These are phyloP conservation scores for Stegodyphus dumicola DNA, from an alignment of 1,140 invertebrate genomes.

Conservation along the genomic window DNA sequence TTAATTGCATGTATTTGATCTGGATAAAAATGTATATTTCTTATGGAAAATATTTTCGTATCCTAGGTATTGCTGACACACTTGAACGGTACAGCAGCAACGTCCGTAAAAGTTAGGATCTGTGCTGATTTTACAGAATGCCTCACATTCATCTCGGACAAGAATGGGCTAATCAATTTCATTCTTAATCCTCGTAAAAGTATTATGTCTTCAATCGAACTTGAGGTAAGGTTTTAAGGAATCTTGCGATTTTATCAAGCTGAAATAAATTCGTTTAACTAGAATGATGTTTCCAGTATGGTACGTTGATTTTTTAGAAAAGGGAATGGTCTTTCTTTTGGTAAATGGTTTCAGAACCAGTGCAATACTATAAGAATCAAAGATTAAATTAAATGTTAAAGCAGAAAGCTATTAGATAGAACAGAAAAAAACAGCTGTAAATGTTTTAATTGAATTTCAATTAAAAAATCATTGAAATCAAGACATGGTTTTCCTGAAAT, in stretches of 20 bases:
- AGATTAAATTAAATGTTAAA: too few species aligned
- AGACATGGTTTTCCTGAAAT: too few species aligned
- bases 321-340: too few species aligned
- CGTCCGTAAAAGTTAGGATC: slow-evolving; percentile 65
- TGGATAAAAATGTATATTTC: neutral
- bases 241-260: neutral
- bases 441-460: too few species aligned
- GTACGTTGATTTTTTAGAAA: neutral
- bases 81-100: slow-evolving; percentile 65
- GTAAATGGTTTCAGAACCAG: too few species aligned
- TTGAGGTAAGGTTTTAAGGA: neutral
- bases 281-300: neutral
- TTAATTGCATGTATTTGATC: neutral
- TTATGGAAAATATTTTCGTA: neutral
- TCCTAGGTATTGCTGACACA: slow-evolving; percentile 1
- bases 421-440: too few species aligned
- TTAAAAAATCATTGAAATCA: too few species aligned
- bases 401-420: too few species aligned
- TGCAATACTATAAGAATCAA: too few species aligned
- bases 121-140: slow-evolving; percentile 7
- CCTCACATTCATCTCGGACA: slow-evolving; percentile 2
- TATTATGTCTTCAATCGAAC: neutral
- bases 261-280: neutral
- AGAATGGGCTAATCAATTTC: slow-evolving; percentile 13
- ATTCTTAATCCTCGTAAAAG: neutral